Conservation (phyloP, 1,140 invertebrate genomes). For the Drosophila paulistorum region DNA sequence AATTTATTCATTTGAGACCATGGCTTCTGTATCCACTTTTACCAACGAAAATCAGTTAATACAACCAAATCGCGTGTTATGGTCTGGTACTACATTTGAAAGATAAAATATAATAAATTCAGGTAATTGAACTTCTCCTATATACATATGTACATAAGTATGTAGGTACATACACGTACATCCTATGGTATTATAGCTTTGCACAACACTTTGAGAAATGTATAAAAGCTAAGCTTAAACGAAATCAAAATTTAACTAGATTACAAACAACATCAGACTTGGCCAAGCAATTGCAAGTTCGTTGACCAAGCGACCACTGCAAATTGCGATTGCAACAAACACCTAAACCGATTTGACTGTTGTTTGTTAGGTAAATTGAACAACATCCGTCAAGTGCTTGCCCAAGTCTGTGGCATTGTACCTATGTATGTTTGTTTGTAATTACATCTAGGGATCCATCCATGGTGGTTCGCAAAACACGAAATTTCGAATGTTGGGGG, state of each 20-base stretch:
- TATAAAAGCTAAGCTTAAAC: neutral
- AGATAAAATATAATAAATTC: neutral
- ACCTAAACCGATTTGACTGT: constrained; percentile 6
- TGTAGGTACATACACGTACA: no score
- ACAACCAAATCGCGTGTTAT: neutral
- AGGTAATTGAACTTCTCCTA: constrained; percentile 11
- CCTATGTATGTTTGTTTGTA: constrained; percentile 4
- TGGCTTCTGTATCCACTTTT: neutral
- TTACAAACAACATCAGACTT: neutral
- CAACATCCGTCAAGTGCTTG: constrained; percentile 21
- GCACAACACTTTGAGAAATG: neutral
- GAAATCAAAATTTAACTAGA: constrained; percentile 1
- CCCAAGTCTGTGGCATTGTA: constrained; percentile 2
- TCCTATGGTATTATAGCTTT: no score
- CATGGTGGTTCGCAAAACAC: no score
- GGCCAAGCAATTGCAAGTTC: neutral
- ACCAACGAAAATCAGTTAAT: neutral
- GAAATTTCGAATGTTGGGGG: no score
- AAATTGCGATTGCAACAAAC: constrained; percentile 17
- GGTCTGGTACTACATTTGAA: no score
- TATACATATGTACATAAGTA: neutral
- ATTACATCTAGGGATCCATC: no score
- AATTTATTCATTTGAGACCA: neutral
- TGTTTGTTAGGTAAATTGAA: neutral
- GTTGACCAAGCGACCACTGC: constrained; percentile 14